phyloP scores from a whole-genome alignment of 2,888 invertebrate species.

The Mallateleia sp. region DNA sequence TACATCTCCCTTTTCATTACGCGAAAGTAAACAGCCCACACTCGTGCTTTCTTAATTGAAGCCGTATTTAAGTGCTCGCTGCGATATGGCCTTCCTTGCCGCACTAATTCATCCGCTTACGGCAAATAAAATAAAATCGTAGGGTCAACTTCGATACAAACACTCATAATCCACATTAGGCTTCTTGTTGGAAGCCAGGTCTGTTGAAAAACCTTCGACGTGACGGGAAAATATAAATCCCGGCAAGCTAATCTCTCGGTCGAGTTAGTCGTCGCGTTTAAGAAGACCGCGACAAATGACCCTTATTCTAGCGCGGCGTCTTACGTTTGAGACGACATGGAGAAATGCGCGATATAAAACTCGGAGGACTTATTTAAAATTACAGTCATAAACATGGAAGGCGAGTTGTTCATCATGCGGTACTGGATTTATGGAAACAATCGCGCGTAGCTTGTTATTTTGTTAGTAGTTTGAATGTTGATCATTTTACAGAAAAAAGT shows the following conservation, averaged over 20 bases:
- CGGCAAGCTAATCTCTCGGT: background rate
- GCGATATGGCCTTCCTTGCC: background rate
- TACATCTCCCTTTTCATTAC: conserved; percentile 4
- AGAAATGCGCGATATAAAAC: conserved; percentile 44
- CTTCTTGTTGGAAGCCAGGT: background rate
- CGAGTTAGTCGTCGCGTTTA: background rate
- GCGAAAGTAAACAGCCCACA: background rate
- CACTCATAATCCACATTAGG: background rate
- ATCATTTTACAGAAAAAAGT: too few relatives aligned
- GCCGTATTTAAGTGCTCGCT: background rate
- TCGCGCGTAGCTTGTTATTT: too few relatives aligned
- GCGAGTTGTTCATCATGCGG: conserved; percentile 21
- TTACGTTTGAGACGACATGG: background rate
- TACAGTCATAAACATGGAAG: conserved; percentile 47
- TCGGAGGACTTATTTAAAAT: conserved; percentile 48
- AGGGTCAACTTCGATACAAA: background rate
- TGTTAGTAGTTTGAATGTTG: too few relatives aligned
- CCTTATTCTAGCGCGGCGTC: conserved; percentile 9
- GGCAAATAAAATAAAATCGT: background rate
- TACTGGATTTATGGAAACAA: conserved; percentile 32
- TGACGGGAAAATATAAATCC: background rate
- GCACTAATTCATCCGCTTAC: background rate
- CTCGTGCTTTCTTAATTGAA: conserved; percentile 2
- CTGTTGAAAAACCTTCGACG: background rate
- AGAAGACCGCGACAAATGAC: conserved; percentile 18